Conservation (phyloP, 2,888 invertebrate genomes). For the Anaspis maculata region DNA sequence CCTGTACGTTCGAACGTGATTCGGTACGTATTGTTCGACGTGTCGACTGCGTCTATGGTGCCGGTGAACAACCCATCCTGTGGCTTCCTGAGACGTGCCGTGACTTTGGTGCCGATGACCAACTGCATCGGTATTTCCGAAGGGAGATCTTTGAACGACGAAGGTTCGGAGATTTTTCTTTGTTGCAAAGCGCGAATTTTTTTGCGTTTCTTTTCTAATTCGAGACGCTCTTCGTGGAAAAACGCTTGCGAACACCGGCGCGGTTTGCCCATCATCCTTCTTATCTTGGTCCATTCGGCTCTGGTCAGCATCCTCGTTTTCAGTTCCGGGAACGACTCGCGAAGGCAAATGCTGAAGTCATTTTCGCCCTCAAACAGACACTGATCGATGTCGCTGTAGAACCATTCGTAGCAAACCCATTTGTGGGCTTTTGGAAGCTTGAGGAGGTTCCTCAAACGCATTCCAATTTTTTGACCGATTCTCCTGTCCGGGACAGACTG, state of each 20-base stretch:
- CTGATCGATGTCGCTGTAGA: conserved; percentile 96
- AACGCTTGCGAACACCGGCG: conserved; percentile 90
- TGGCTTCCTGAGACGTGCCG: conserved; percentile 80
- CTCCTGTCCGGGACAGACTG: conserved; percentile 70
- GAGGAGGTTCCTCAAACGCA: conserved; percentile 81
- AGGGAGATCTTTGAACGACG: conserved; percentile 77
- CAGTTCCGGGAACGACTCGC: conserved; percentile 89
- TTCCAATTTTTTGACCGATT: conserved; percentile 82
- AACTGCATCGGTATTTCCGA: conserved; percentile 90
- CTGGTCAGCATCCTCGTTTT: conserved; percentile 76
- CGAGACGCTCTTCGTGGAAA: conserved; percentile 88
- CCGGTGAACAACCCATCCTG: conserved; percentile 90
- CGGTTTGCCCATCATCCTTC: conserved; percentile 95
- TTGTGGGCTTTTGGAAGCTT: conserved; percentile 98
- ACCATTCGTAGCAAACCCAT: conserved; percentile 99
- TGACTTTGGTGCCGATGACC: conserved; percentile 90
- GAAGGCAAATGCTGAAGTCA: conserved; percentile 89
- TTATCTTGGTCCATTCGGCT: conserved; percentile 91
- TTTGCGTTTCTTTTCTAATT: conserved; percentile 81
- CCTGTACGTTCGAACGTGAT: conserved; percentile 90
- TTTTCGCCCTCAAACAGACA: conserved; percentile 92
- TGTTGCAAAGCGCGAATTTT: conserved; percentile 91
- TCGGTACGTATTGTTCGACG: conserved; percentile 87
- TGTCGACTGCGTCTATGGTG: conserved; percentile 91
- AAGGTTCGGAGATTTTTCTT: conserved; percentile 72